These are phyloP conservation scores for Myotis lucifugus DNA, from an alignment of 2,113 vertebrate species.

Conservation along the genomic window DNA sequence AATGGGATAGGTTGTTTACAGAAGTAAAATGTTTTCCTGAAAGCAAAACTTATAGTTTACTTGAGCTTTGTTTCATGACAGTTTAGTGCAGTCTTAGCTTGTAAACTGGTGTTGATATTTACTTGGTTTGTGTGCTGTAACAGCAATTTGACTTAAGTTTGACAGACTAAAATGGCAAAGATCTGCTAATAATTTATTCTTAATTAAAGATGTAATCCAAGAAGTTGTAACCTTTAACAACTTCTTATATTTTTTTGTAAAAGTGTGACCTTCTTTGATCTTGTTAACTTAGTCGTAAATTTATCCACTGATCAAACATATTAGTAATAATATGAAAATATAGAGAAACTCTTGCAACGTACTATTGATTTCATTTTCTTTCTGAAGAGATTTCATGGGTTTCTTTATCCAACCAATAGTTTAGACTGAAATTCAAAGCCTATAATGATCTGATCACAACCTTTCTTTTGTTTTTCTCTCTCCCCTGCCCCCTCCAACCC, in stretches of 20 bases:
- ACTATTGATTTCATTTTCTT: neutral
- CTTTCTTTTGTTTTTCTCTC: neutral
- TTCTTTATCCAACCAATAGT: neutral
- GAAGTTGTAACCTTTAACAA: slow-evolving; percentile 8
- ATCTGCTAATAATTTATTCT: slow-evolving; percentile 26
- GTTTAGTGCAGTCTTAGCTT: neutral
- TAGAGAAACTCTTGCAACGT: neutral
- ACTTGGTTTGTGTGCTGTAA: neutral
- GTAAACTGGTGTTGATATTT: neutral
- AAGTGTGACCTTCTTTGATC: neutral
- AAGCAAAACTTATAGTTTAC: slow-evolving; percentile 10
- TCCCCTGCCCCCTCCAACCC: neutral
- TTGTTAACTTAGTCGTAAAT: neutral
- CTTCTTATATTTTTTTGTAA: neutral
- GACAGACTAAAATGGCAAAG: slow-evolving; percentile 38
- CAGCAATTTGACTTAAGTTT: slow-evolving; percentile 14
- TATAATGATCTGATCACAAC: neutral
- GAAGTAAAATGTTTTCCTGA: slow-evolving; percentile 31
- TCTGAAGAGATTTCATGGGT: neutral
- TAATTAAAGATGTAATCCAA: slow-evolving; percentile 39
- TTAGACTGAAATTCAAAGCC: neutral
- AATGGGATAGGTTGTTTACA: neutral
- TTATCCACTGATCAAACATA: neutral
- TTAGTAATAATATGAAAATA: neutral
- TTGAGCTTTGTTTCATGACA: neutral